A percentile compares a stretch with the other conserved stretches of the same genome.
These are phyloP conservation scores for Troglohyphantes excavatus DNA, from an alignment of 2,888 invertebrate species.

Conservation along the genomic window DNA sequence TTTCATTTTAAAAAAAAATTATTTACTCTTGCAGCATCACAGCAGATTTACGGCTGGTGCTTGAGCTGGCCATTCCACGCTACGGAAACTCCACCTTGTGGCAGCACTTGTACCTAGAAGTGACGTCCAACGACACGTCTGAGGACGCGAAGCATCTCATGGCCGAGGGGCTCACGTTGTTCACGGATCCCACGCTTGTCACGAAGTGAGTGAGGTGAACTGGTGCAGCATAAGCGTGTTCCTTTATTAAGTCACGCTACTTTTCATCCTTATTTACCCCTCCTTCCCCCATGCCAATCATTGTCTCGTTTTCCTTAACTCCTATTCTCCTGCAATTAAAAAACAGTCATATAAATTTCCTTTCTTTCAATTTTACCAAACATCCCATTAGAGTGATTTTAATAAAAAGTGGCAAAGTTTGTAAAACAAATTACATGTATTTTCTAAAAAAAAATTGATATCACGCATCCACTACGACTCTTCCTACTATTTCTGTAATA, in stretches of 20 bases:
- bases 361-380: too few relatives aligned
- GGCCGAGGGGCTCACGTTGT: constrained; percentile 42
- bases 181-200: constrained; percentile 1
- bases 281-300: too few relatives aligned
- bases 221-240: too few relatives aligned
- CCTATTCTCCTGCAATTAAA: too few relatives aligned
- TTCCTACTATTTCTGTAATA: not conserved
- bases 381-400: too few relatives aligned
- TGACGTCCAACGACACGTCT: not conserved
- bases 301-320: too few relatives aligned
- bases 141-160: not conserved
- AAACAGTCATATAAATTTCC: too few relatives aligned
- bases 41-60: constrained; percentile 28
- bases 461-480: not conserved
- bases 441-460: not conserved
- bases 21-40: constrained; percentile 19
- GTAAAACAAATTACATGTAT: not conserved
- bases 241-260: too few relatives aligned
- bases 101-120: constrained; percentile 26
- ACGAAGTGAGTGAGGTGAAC: constrained; percentile 25
- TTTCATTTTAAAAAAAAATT: too few relatives aligned
- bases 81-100: constrained; percentile 40
- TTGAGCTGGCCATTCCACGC: constrained; percentile 34
- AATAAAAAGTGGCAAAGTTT: too few relatives aligned
- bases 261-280: too few relatives aligned